Percentiles rank a stretch among this genome's conserved stretches.
Conservation (phyloP, 1,140 invertebrate species). For the Meloidogyne chitwoodi region DNA sequence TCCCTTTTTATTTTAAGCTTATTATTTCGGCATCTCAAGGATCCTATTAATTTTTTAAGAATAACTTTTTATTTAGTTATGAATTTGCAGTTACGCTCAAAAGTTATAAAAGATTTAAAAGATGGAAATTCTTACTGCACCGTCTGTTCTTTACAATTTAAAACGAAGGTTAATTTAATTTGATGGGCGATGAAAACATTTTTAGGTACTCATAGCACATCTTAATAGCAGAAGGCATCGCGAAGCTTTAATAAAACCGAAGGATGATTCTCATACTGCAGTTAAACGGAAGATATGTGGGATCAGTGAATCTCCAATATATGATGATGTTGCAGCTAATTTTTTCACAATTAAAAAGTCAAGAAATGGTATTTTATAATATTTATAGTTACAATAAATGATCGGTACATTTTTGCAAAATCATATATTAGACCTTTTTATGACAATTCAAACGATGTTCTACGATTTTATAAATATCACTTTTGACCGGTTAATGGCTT, state of each 20-base stretch:
- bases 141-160: slow-evolving; percentile 26
- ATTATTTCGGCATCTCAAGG: too few relatives aligned
- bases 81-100: neutral
- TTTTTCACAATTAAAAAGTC: neutral
- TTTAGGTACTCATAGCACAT: slow-evolving; percentile 21
- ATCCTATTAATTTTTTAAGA: neutral
- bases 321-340: neutral
- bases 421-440: too few relatives aligned
- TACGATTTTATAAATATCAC: too few relatives aligned
- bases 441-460: too few relatives aligned
- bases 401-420: too few relatives aligned
- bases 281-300: slow-evolving; percentile 4
- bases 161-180: slow-evolving; percentile 13
- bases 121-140: slow-evolving; percentile 32
- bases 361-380: neutral
- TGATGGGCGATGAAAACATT: neutral
- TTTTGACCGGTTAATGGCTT: too few relatives aligned
- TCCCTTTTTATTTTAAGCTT: too few relatives aligned
- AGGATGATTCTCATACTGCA: neutral
- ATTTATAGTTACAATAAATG: too few relatives aligned
- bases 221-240: slow-evolving; percentile 30
- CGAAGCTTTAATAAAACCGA: slow-evolving; percentile 16
- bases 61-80: neutral
- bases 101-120: slow-evolving; percentile 22
- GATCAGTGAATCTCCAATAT: neutral